Evolutionary conservation across 2,797 vertebrate genomes (phyloP).

Genomic region (Meriones psammophilus): DNA sequence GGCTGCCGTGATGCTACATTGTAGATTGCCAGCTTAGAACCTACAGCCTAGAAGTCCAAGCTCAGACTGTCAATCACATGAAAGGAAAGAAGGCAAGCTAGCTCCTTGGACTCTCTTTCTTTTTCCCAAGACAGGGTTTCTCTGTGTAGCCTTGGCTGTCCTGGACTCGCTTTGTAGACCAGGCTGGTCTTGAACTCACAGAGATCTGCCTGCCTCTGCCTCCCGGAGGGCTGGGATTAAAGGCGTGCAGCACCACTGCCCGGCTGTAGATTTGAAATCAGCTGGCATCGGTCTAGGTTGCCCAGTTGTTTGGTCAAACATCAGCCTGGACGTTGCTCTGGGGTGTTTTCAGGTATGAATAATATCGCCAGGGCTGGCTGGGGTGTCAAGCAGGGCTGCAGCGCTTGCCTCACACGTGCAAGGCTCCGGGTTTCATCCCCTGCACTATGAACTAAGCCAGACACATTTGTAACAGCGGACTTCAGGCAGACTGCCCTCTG

Average conservation of each 20-base stretch:
- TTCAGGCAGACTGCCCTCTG: neutral
- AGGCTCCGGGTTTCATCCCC: neutral
- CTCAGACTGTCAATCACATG: neutral
- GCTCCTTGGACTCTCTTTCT: neutral
- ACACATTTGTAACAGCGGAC: neutral
- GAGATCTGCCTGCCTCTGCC: too few species aligned
- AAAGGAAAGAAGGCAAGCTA: neutral
- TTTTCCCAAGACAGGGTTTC: too few species aligned
- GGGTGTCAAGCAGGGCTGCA: neutral
- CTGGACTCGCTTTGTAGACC: too few species aligned
- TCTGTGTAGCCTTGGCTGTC: too few species aligned
- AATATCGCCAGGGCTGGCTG: neutral
- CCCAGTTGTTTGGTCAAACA: neutral
- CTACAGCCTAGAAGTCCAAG: neutral
- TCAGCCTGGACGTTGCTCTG: neutral
- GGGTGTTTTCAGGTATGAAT: neutral
- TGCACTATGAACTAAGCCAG: neutral
- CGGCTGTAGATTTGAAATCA: neutral
- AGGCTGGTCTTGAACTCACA: too few species aligned
- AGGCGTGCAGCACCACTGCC: neutral
- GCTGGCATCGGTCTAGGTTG: neutral
- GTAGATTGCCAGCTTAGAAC: neutral
- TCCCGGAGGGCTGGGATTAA: neutral
- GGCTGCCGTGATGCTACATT: neutral
- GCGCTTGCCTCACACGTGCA: neutral